Evolutionary conservation across 2,888 invertebrate species (phyloP).

Genomic region (Amblyteles armatorius): DNA sequence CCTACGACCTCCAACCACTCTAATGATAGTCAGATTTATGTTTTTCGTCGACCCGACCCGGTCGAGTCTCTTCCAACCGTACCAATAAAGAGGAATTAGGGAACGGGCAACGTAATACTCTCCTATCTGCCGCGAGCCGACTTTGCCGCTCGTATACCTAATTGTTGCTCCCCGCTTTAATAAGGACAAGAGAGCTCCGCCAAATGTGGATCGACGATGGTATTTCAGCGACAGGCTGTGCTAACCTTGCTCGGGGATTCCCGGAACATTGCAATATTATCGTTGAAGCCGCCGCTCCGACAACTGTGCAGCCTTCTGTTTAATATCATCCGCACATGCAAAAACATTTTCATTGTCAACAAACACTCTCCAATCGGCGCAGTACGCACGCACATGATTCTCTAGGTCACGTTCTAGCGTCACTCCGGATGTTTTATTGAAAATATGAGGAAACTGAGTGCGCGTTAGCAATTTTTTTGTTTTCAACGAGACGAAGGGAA

Average conservation of each 20-base stretch:
- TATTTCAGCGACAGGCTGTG: background rate
- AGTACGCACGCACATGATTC: background rate
- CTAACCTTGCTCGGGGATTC: background rate
- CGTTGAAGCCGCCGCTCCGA: background rate
- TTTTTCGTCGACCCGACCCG: constrained; percentile 33
- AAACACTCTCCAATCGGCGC: background rate
- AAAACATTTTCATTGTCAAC: constrained; percentile 43
- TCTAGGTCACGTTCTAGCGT: constrained; percentile 19
- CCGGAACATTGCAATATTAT: background rate
- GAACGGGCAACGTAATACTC: constrained; percentile 17
- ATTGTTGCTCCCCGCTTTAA: constrained; percentile 43
- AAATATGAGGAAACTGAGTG: background rate
- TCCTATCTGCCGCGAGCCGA: background rate
- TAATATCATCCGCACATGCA: constrained; percentile 6
- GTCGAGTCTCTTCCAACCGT: constrained; percentile 23
- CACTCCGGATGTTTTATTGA: constrained; percentile 16
- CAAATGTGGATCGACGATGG: constrained; percentile 43
- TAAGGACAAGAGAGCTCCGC: constrained; percentile 34
- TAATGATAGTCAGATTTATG: constrained; percentile 63
- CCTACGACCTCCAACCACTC: constrained; percentile 17
- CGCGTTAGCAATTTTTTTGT: background rate
- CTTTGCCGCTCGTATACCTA: constrained; percentile 24
- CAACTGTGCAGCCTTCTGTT: constrained; percentile 10
- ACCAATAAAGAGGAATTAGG: constrained; percentile 60
- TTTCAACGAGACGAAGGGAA: background rate